Percentiles rank a stretch among this genome's conserved stretches.
Evolutionary conservation across 1,140 invertebrate genomes (phyloP).

Genomic region (Trypoxylus dichotomus): DNA sequence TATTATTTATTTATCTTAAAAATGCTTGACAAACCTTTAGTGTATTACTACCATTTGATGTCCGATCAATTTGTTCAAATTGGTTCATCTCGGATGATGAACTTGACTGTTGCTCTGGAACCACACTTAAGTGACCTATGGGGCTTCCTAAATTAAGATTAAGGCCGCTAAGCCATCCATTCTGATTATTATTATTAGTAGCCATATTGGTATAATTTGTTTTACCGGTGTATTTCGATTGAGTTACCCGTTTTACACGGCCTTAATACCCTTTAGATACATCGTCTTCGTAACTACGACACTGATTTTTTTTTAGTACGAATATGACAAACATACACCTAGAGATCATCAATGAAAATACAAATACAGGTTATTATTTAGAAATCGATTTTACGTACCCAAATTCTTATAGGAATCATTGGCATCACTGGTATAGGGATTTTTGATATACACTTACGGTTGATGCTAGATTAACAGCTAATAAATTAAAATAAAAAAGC

Average conservation of each 20-base stretch:
- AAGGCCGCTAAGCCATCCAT: conserved; percentile 52
- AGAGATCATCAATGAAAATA: background rate
- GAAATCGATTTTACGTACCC: background rate
- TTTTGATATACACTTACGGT: background rate
- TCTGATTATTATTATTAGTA: conserved; percentile 53
- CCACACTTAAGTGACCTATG: conserved; percentile 40
- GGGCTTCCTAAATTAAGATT: conserved; percentile 47
- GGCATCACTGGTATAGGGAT: background rate
- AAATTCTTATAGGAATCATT: background rate
- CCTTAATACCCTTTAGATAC: background rate
- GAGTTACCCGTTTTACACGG: background rate
- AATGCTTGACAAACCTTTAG: conserved; percentile 44
- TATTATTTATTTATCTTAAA: background rate
- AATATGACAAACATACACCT: background rate
- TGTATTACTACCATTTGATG: conserved; percentile 48
- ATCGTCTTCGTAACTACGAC: background rate
- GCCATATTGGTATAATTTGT: conserved; percentile 45
- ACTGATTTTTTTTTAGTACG: background rate
- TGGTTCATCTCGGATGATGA: conserved; percentile 44
- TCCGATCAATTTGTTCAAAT: conserved; percentile 51
- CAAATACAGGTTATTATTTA: conserved; percentile 20
- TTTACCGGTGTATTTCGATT: background rate
- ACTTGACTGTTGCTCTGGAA: conserved; percentile 47
- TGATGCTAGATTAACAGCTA: too few species aligned
- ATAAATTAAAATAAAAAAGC: too few species aligned